Percentiles rank a stretch among this genome's conserved stretches.
Conservation (phyloP, 2,888 invertebrate genomes). For the Macrophya alboannulata region DNA sequence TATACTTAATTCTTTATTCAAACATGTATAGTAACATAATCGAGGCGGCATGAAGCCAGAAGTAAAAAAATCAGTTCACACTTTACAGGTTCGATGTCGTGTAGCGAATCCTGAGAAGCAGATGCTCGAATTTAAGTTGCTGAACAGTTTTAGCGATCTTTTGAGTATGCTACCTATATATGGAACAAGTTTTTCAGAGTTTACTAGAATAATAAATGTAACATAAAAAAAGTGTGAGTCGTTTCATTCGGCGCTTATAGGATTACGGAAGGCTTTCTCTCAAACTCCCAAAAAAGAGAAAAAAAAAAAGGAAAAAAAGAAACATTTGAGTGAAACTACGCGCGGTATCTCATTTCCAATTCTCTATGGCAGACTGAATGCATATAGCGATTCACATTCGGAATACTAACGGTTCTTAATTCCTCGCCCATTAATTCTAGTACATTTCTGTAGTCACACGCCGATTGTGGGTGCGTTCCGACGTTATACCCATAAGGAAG, state of each 20-base stretch:
- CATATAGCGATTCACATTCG: slow-evolving; percentile 26
- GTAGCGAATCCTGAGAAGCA: not conserved
- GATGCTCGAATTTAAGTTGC: not conserved
- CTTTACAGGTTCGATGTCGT: not conserved
- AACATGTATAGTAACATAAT: not conserved
- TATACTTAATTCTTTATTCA: not conserved
- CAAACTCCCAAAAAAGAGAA: not conserved
- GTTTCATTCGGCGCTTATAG: slow-evolving; percentile 11
- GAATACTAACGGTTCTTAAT: slow-evolving; percentile 50
- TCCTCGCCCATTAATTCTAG: not conserved
- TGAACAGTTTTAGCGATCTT: not conserved
- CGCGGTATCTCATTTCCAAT: slow-evolving; percentile 34
- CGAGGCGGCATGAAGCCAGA: not conserved
- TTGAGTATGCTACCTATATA: not conserved
- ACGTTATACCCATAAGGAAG: slow-evolving; percentile 19
- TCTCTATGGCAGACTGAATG: slow-evolving; percentile 25
- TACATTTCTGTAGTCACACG: not conserved
- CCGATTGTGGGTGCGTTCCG: slow-evolving; percentile 14
- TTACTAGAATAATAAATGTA: not conserved
- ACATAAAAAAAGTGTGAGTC: not conserved
- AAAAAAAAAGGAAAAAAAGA: slow-evolving; percentile 1
- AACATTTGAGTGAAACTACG: slow-evolving; percentile 41
- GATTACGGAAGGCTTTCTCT: slow-evolving; percentile 40
- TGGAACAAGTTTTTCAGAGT: not conserved
- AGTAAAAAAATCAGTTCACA: not conserved